Percentiles rank a stretch among this genome's conserved stretches.
phyloP scores from a whole-genome alignment of 2,113 vertebrate species.

The Platysternon megacephalum region DNA sequence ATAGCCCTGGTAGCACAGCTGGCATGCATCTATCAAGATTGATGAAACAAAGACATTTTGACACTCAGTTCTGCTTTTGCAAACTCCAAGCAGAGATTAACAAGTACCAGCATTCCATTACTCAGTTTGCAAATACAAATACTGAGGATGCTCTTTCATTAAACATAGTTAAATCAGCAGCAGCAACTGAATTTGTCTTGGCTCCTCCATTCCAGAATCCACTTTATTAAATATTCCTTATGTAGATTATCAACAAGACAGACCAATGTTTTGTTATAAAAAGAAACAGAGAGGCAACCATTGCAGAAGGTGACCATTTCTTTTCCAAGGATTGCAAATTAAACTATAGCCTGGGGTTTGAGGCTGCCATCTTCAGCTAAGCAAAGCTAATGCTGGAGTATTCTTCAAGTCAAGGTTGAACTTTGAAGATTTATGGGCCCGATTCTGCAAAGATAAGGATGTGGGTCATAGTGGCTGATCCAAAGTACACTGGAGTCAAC shows the following conservation, averaged over 20 bases:
- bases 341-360: not conserved
- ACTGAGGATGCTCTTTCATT: not conserved
- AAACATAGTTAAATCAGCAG: not conserved
- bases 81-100: not conserved
- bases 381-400: accelerated
- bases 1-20: not conserved
- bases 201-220: not conserved
- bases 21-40: conserved; percentile 1
- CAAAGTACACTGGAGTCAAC: not conserved
- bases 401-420: not conserved
- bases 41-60: conserved; percentile 15
- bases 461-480: not conserved
- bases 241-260: not conserved
- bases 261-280: accelerated
- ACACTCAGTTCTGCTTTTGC: not conserved
- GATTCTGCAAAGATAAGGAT: accelerated
- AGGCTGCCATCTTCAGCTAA: accelerated
- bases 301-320: accelerated
- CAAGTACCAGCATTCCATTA: not conserved
- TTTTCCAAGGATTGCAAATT: not conserved
- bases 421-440: not conserved
- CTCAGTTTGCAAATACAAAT: not conserved
- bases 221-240: not conserved
- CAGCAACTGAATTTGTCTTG: not conserved
- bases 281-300: not conserved